These are phyloP conservation scores for Malurus leucopterus DNA, from an alignment of 2,797 vertebrate species.

Conservation along the genomic window DNA sequence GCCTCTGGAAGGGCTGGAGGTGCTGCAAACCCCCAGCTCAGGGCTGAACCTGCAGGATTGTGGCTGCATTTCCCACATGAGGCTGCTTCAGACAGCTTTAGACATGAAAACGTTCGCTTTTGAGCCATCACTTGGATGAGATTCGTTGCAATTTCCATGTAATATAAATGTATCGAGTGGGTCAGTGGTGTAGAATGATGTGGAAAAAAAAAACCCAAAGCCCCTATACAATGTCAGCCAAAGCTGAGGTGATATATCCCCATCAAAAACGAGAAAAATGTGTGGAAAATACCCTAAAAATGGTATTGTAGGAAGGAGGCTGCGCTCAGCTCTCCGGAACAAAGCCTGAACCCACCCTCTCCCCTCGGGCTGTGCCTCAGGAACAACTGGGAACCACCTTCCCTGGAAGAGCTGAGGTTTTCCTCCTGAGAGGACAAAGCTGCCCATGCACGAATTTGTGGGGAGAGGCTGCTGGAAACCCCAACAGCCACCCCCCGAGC, in stretches of 20 bases:
- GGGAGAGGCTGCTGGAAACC: background rate
- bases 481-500: rapidly evolving
- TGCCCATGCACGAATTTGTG: rapidly evolving
- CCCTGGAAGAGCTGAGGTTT: background rate
- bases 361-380: background rate
- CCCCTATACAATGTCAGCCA: too few species aligned
- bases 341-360: background rate
- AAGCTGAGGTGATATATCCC: rapidly evolving
- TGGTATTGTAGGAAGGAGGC: rapidly evolving
- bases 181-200: rapidly evolving
- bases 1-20: background rate
- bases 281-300: background rate
- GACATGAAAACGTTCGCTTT: background rate
- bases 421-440: background rate
- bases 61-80: rapidly evolving
- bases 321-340: background rate
- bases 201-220: background rate
- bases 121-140: background rate
- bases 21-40: background rate
- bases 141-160: background rate
- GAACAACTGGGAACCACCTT: background rate
- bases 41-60: rapidly evolving
- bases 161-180: background rate
- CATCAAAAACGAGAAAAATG: rapidly evolving
- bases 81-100: background rate